A percentile compares a stretch with the other conserved stretches of the same genome.
phyloP scores from a whole-genome alignment of 2,113 vertebrate genomes.

The Pangasianodon gigas region DNA sequence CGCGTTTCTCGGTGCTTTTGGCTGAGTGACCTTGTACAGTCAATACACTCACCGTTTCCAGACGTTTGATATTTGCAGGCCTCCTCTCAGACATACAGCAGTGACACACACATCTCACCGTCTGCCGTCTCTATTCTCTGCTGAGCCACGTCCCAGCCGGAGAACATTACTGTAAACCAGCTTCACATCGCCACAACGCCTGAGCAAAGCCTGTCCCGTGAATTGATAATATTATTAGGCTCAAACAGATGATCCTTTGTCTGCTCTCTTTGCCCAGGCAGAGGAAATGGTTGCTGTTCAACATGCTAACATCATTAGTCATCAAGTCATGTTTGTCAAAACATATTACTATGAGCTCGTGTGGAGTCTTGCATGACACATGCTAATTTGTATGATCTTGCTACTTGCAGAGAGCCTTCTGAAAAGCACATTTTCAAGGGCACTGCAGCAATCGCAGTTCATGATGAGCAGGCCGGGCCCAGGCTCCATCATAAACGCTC shows the following conservation, averaged over 20 bases:
- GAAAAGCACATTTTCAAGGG: slow-evolving; percentile 5
- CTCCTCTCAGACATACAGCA: slow-evolving; percentile 22
- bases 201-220: background rate
- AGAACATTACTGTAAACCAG: slow-evolving; percentile 28
- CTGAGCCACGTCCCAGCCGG: background rate
- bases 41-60: slow-evolving; percentile 49
- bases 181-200: slow-evolving; percentile 4
- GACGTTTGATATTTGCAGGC: slow-evolving; percentile 54
- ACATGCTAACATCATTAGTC: slow-evolving; percentile 25
- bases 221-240: slow-evolving; percentile 26
- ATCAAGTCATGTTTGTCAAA: background rate
- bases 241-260: slow-evolving; percentile 42
- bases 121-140: background rate
- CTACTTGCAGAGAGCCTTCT: background rate
- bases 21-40: slow-evolving; percentile 49
- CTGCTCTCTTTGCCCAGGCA: background rate
- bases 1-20: slow-evolving; percentile 12
- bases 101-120: slow-evolving; percentile 1
- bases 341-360: background rate
- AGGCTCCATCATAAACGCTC: slow-evolving; percentile 10
- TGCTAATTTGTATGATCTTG: background rate
- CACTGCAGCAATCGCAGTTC: slow-evolving; percentile 9
- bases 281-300: slow-evolving; percentile 10
- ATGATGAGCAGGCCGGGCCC: slow-evolving; percentile 1
- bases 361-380: background rate